Evolutionary conservation across 2,113 vertebrate species (phyloP), one percentile per base, ranked within the genome.

Genomic region (Greenwoodochromis staneri): DNA sequence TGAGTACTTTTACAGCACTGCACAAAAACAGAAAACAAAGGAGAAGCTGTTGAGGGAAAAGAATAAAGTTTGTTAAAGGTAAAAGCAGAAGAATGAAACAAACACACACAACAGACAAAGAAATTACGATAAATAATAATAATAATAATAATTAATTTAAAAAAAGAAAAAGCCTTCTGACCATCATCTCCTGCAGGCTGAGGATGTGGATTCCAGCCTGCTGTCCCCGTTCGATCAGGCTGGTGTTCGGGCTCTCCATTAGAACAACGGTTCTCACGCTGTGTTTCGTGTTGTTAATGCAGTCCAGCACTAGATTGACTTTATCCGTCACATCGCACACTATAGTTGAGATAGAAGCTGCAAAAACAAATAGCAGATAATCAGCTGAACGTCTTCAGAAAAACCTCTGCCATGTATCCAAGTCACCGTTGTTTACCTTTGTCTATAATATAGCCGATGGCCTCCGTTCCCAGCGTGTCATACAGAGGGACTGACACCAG

Each of bases 401-500:
- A 78, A 78, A 31, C 73, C 9, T 78, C 73, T 51, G 17, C 47
- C 73, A 29, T n/a, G 38, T 31, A 2, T 82, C 17, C 55, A 42
- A 42, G 4, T 61, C n/a, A 31, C 5, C 4, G 8, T 0, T 51
- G 12, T 36, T 91, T 80, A 99, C 98, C 98, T 97, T 97, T 97
- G 90, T 98, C 97, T 80, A 99, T 89, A 80, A 98, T 97, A 94
- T 97, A 97, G 0, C 87, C 80, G 78, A 99, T 98, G 34, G 98
- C 98, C 34, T 98, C 98, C 2, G 91, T 29, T 89, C 98, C 98
- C 81, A 99, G 96, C 0, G 98, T 99, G 81, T 99, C 98, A 1
- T 99, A 99, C 7, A 99, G 97, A 1, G 98, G 98, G 8, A 99
- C 97, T 0, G 96, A 55, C 89, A 98, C 98, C 96, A 99, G 97